A percentile compares a stretch with the other conserved stretches of the same genome.
phyloP scores from a whole-genome alignment of 1,140 invertebrate genomes.

The Magallana angulata region DNA sequence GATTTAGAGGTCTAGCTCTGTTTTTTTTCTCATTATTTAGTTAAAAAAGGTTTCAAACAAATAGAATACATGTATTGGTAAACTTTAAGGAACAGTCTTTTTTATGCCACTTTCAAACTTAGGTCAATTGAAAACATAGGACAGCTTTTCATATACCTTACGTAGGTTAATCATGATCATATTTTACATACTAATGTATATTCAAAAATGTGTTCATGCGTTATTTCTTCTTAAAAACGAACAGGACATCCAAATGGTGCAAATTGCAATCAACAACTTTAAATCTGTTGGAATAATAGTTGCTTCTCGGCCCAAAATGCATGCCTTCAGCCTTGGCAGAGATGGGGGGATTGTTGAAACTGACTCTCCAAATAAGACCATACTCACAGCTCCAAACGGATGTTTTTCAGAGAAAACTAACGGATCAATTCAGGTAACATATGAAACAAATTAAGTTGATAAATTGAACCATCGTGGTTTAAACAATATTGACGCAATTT shows the following conservation, averaged over 20 bases:
- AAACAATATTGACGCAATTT: no score
- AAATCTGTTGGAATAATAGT: not conserved
- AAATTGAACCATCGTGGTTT: no score
- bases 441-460: not conserved
- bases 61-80: no score
- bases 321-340: not conserved
- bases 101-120: no score
- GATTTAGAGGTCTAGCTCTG: not conserved
- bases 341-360: not conserved
- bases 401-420: not conserved
- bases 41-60: no score
- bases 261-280: not conserved
- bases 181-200: no score
- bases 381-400: not conserved
- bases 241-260: conserved; percentile 7
- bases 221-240: not conserved
- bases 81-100: no score
- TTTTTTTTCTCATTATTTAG: no score
- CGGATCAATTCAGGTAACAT: not conserved
- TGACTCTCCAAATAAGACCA: not conserved
- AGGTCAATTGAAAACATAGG: no score
- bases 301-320: not conserved
- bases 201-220: not conserved
- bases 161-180: no score
- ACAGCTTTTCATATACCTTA: no score